Percentiles rank a stretch among this genome's conserved stretches.
phyloP scores from a whole-genome alignment of 1,140 invertebrate genomes.

The Ostrea denselamellosa region DNA sequence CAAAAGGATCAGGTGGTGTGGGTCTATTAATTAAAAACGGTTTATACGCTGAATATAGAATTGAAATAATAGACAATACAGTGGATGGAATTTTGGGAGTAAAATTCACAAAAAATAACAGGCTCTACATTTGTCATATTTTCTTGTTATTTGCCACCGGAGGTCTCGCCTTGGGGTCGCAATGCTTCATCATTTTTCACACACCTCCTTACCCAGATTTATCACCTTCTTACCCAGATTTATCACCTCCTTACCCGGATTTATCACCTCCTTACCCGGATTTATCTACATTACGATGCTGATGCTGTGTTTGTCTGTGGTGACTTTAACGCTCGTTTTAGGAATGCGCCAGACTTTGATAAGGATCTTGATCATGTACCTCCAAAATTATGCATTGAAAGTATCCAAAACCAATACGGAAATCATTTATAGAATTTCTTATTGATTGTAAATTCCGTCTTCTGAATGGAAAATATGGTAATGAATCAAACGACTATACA shows the following conservation, averaged over 20 bases:
- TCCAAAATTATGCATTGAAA: slow-evolving; percentile 21
- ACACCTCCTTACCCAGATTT: slow-evolving; percentile 55
- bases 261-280: too few species aligned
- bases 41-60: too few species aligned
- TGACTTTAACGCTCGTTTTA: too few species aligned
- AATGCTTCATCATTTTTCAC: slow-evolving; percentile 52
- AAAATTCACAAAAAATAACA: slow-evolving; percentile 41
- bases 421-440: slow-evolving; percentile 50
- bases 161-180: slow-evolving; percentile 50
- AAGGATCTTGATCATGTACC: slow-evolving; percentile 37
- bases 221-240: too few species aligned
- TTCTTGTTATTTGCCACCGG: slow-evolving; percentile 54
- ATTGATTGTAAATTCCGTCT: slow-evolving; percentile 32
- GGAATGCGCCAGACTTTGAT: not conserved
- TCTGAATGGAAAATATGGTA: slow-evolving; percentile 50
- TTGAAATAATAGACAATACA: slow-evolving; percentile 44
- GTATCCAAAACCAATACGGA: slow-evolving; percentile 48
- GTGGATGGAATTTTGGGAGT: slow-evolving; percentile 54
- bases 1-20: too few species aligned
- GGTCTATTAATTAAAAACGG: too few species aligned
- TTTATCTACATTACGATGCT: slow-evolving; percentile 43
- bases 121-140: slow-evolving; percentile 41
- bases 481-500: slow-evolving; percentile 38
- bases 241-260: too few species aligned
- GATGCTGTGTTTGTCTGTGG: slow-evolving; percentile 47